Evolutionary conservation across 2,888 invertebrate genomes (phyloP).

Genomic region (Dioctria rufipes): DNA sequence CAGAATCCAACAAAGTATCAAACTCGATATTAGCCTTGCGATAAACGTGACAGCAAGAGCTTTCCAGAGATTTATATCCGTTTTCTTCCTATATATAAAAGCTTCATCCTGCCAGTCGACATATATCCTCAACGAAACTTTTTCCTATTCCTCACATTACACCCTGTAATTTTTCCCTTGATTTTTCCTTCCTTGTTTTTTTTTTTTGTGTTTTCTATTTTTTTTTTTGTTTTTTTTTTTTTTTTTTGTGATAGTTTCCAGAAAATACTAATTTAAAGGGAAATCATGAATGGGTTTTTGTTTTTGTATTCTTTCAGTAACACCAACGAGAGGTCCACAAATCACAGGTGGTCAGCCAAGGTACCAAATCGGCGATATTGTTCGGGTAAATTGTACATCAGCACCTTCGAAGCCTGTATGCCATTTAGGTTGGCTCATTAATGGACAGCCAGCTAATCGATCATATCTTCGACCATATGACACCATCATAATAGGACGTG

Average conservation of each 20-base stretch:
- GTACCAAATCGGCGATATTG: conserved; percentile 86
- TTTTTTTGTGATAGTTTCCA: conserved; percentile 1
- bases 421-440: conserved; percentile 88
- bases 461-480: conserved; percentile 73
- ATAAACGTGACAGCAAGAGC: conserved; percentile 48
- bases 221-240: not conserved
- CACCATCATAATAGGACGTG: conserved; percentile 74
- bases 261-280: not conserved
- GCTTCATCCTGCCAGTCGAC: conserved; percentile 30
- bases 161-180: conserved; percentile 32
- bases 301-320: conserved; percentile 74
- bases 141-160: conserved; percentile 30
- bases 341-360: conserved; percentile 85
- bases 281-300: not conserved
- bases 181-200: not conserved
- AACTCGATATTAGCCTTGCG: conserved; percentile 45
- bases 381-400: conserved; percentile 88
- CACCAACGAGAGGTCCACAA: conserved; percentile 86
- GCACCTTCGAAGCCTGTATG: conserved; percentile 87
- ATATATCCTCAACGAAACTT: conserved; percentile 27
- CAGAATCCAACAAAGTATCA: conserved; percentile 45
- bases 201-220: too few relatives aligned
- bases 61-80: conserved; percentile 48
- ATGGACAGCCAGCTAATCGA: conserved; percentile 82
- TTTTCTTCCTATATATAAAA: conserved; percentile 35